A percentile compares a stretch with the other conserved stretches of the same genome.
These are phyloP conservation scores for Camelus dromedarius DNA, from an alignment of 2,113 vertebrate species.

Conservation along the genomic window DNA sequence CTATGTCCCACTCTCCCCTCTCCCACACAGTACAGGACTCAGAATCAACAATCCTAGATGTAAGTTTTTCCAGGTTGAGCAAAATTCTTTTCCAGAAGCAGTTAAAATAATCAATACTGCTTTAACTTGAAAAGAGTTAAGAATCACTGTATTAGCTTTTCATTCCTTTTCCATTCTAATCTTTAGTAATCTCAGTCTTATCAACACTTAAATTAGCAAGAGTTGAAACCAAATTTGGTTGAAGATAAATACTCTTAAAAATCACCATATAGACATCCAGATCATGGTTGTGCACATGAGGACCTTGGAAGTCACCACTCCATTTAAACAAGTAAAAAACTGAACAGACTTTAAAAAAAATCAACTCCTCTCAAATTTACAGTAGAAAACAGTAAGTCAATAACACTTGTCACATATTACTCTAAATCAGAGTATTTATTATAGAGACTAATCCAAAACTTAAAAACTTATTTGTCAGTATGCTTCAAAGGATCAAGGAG, in stretches of 20 bases:
- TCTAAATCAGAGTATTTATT: not conserved
- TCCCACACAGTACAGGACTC: not conserved
- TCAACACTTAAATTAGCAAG: not conserved
- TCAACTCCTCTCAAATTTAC: not conserved
- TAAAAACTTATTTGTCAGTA: not conserved
- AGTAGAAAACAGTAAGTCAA: not conserved
- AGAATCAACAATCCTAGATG: not conserved
- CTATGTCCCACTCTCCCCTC: not conserved
- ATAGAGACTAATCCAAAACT: not conserved
- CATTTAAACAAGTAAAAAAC: not conserved
- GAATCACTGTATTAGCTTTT: not conserved
- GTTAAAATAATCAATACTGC: slow-evolving; percentile 21
- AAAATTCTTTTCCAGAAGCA: not conserved
- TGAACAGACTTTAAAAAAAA: not conserved
- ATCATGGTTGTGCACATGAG: not conserved
- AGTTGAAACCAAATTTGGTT: not conserved
- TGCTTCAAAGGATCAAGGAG: not conserved
- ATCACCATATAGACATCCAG: not conserved
- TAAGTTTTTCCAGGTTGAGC: not conserved
- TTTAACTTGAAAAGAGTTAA: slow-evolving; percentile 43
- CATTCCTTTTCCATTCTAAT: not conserved
- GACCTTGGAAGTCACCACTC: not conserved
- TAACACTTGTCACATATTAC: not conserved
- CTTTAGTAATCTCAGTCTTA: not conserved
- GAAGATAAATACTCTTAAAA: not conserved